These are phyloP conservation scores for Eulemur rubriventer DNA, from an alignment of 2,797 vertebrate species.

Conservation along the genomic window DNA sequence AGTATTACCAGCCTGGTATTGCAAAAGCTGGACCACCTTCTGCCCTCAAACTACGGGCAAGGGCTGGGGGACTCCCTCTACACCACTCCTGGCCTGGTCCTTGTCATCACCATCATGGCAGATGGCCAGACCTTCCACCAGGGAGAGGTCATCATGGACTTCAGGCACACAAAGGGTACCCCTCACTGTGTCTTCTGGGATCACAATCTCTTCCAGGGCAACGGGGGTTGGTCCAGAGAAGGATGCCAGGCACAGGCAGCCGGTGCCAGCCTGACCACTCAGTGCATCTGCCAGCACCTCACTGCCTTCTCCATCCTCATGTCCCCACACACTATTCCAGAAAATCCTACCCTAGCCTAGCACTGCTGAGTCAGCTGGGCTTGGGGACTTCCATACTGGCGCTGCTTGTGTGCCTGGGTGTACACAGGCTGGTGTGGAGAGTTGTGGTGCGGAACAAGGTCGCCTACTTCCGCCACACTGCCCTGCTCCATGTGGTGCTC, in stretches of 20 bases:
- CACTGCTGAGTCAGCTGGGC: slow-evolving; percentile 84
- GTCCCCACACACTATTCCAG: slow-evolving; percentile 77
- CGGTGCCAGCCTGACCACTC: background rate
- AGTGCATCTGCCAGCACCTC: slow-evolving; percentile 87
- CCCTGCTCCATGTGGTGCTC: slow-evolving; percentile 88
- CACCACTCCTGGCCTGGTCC: slow-evolving; percentile 60
- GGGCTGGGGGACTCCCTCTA: slow-evolving; percentile 27
- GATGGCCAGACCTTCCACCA: slow-evolving; percentile 41
- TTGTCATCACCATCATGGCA: slow-evolving; percentile 65
- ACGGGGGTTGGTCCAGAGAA: slow-evolving; percentile 86
- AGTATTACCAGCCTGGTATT: slow-evolving; percentile 73
- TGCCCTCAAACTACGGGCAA: slow-evolving; percentile 62
- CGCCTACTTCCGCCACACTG: slow-evolving; percentile 86
- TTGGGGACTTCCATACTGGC: slow-evolving; percentile 86
- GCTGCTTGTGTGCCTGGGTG: slow-evolving; percentile 86
- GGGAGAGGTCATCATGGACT: slow-evolving; percentile 73
- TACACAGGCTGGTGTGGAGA: slow-evolving; percentile 89
- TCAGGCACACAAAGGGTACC: slow-evolving; percentile 2
- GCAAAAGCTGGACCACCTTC: slow-evolving; percentile 52
- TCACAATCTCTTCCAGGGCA: slow-evolving; percentile 81
- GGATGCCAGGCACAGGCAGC: slow-evolving; percentile 80
- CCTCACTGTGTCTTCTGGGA: slow-evolving; percentile 92
- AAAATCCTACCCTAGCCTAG: slow-evolving; percentile 48
- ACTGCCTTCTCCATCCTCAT: slow-evolving; percentile 91
- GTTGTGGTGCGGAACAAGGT: slow-evolving; percentile 84